Evolutionary conservation across 2,113 vertebrate species (phyloP), one percentile per base, ranked within the genome.

Genomic region (Rhizomys pruinosus): DNA sequence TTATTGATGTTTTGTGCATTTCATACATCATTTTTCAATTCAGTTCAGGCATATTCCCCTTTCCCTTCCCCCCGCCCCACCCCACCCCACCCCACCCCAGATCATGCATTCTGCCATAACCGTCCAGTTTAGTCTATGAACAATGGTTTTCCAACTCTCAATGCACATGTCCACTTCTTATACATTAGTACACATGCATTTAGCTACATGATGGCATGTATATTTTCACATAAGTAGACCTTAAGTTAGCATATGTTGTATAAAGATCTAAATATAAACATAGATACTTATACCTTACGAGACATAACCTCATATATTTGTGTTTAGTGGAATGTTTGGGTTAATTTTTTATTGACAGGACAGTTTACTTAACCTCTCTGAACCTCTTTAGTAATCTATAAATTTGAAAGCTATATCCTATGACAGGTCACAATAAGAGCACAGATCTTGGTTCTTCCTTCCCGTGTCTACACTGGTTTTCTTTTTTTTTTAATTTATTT

Each of bases 71-170:
- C n/a, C n/a, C n/a, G n/a, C n/a, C n/a, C n/a, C n/a, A n/a, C n/a
- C n/a, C n/a, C n/a, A n/a, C n/a, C n/a, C n/a, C n/a, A n/a, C n/a
- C n/a, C n/a, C n/a, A n/a, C n/a, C n/a, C n/a, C n/a, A n/a, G n/a
- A n/a, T n/a, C n/a, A n/a, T n/a, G n/a, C n/a, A n/a, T n/a, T n/a
- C n/a, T n/a, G n/a, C n/a, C n/a, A n/a, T n/a, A n/a, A n/a, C n/a
- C n/a, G n/a, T n/a, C n/a, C n/a, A n/a, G n/a, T 81, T 87, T 93
- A 13, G 27, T 61, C 25, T 92, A 4, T 80, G 16, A 94, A 22
- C 2, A 7, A 55, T 59, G 59, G 19, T 89, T 69, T 89, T 34
- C 42, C 39, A 74, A 19, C 23, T 3, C 74, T 86, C 74, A 59
- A 63, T 86, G 4, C 47, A 1, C 84, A 20, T 68, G 20, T 87